A percentile compares a stretch with the other conserved stretches of the same genome.
Conservation (phyloP, 2,113 vertebrate genomes). For the Butorides virescens region DNA sequence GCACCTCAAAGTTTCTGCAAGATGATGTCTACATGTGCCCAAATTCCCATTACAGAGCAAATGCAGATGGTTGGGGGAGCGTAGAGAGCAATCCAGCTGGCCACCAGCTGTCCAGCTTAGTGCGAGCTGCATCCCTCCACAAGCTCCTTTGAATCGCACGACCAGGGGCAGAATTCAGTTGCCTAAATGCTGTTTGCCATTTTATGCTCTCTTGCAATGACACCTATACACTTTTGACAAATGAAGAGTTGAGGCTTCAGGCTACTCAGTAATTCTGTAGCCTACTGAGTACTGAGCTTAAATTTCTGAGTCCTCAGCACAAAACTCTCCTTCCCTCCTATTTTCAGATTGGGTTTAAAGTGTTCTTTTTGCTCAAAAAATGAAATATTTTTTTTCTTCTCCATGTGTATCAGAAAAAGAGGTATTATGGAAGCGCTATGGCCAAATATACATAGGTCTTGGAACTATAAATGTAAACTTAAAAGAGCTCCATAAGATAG, state of each 20-base stretch:
- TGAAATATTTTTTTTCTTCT: neutral
- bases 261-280: neutral
- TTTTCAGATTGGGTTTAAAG: neutral
- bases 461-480: neutral
- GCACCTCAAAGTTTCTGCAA: neutral
- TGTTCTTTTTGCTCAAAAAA: neutral
- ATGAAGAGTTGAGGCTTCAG: neutral
- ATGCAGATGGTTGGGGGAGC: rapidly evolving
- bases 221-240: neutral
- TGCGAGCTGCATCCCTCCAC: rapidly evolving
- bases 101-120: neutral
- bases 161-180: neutral
- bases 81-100: neutral
- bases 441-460: neutral
- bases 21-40: neutral
- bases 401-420: neutral
- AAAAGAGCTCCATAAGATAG: neutral
- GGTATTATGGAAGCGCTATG: neutral
- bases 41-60: neutral
- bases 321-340: neutral
- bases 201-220: neutral
- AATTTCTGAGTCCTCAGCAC: neutral
- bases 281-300: neutral
- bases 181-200: neutral
- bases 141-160: neutral